A percentile compares a stretch with the other conserved stretches of the same genome.
These are phyloP conservation scores for Noturus placidus DNA, from an alignment of 2,113 vertebrate genomes.

Conservation along the genomic window DNA sequence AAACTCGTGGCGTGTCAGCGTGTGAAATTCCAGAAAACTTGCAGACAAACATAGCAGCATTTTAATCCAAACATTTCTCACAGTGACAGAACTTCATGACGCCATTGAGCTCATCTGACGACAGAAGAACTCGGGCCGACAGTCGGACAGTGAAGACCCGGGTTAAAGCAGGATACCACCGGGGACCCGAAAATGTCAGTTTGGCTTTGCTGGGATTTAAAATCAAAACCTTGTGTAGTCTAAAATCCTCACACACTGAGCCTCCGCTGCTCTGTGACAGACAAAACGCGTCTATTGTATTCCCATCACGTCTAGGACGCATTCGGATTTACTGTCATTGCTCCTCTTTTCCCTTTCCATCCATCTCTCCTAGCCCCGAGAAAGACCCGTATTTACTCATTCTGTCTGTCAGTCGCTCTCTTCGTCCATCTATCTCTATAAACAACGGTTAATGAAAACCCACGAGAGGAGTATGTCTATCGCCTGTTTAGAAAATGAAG, in stretches of 20 bases:
- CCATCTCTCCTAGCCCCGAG: background rate
- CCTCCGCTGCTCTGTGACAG: background rate
- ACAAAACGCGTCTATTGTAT: background rate
- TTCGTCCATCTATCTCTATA: conserved; percentile 3
- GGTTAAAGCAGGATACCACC: background rate
- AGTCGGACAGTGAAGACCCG: no score
- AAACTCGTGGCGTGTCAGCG: no score
- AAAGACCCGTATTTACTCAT: background rate
- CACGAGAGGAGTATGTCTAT: background rate
- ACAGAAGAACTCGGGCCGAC: background rate
- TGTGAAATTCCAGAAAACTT: background rate
- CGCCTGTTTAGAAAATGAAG: background rate
- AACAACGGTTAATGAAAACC: conserved; percentile 1
- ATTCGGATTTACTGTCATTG: background rate
- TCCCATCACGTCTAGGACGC: no score
- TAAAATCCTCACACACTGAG: background rate
- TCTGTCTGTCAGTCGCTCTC: conserved; percentile 4
- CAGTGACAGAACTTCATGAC: background rate
- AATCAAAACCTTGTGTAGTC: background rate
- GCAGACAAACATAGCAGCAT: background rate
- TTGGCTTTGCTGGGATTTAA: background rate
- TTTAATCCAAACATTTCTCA: background rate
- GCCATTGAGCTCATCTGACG: background rate
- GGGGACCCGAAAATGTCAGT: background rate
- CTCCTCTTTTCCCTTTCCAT: background rate